Evolutionary conservation across 2,113 vertebrate genomes (phyloP), one percentile per base, ranked within the genome.

Genomic region (Cinclus cinclus): DNA sequence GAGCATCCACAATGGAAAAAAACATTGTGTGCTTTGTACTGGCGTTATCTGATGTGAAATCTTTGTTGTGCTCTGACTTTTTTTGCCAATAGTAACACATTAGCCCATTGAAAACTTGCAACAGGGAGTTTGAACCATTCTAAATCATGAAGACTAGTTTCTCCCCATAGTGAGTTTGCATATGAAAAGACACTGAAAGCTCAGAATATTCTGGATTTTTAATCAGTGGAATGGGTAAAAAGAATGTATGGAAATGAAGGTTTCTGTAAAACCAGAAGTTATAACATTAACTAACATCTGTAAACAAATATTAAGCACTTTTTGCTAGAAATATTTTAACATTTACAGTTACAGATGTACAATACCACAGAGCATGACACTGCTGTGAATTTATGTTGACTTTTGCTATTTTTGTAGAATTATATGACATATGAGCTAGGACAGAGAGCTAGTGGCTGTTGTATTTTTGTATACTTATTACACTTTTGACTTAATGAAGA

Each of bases 141-240:
- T 53, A 91, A 91, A 94, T 89, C 53, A 62, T 39, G 27, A 31
- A 70, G 52, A 37, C 19, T 91, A 46, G 14, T 90, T 95, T 95
- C 20, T 44, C 28, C 37, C 19, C 39, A 25, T 22, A 62, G 33
- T 30, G 41, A 59, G 92, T 95, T 77, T 91, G 60, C 41, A 49
- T 83, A 70, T 25, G 49, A 55, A 86, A 89, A 30, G 59, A 81
- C 44, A 81, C 10, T 83, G 76, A 27, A 62, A 71, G 5, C 31
- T 82, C 44, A 84, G 49, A 92, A 95, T 92, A 78, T 62, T 94
- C 18, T 83, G 25, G 49, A 90, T 81, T 70, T 52, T 75, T 50
- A 52, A 44, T 91, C 41, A 92, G 10, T 47, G 18, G 44, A 92
- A 83, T 96, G 67, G 90, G 49, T 55, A 86, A 64, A 44, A 70